Conservation (phyloP, 2,113 vertebrate genomes). For the Bubo blakistoni region DNA sequence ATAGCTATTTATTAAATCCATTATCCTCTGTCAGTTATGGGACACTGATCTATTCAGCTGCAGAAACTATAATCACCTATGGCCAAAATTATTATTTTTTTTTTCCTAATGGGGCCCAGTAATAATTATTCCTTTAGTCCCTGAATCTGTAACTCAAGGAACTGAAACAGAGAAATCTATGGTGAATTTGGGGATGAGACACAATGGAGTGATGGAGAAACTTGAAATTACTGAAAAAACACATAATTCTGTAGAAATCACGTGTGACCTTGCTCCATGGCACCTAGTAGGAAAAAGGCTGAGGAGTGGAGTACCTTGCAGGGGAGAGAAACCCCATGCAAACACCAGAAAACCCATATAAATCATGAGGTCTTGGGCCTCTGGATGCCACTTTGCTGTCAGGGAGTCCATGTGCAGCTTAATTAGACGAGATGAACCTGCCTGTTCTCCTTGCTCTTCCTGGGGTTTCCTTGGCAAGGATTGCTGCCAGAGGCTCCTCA, state of each 20-base stretch:
- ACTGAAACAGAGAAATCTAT: not conserved
- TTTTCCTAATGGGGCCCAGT: not conserved
- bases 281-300: not conserved
- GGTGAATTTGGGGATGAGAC: not conserved
- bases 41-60: conserved; percentile 10
- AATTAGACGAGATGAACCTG: not conserved
- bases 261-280: not conserved
- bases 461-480: not conserved
- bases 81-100: not conserved
- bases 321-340: not conserved
- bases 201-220: not conserved
- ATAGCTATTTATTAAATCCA: conserved; percentile 51
- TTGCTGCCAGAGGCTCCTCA: not conserved
- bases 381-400: not conserved
- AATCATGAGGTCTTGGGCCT: not conserved
- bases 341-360: not conserved
- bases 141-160: not conserved
- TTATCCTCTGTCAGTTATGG: conserved; percentile 36
- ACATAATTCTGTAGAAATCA: not conserved
- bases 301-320: not conserved
- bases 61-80: not conserved
- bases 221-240: not conserved
- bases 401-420: not conserved
- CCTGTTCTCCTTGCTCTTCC: not conserved
- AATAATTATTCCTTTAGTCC: not conserved